phyloP scores from a whole-genome alignment of 2,113 vertebrate genomes.

The Arvicanthis niloticus region DNA sequence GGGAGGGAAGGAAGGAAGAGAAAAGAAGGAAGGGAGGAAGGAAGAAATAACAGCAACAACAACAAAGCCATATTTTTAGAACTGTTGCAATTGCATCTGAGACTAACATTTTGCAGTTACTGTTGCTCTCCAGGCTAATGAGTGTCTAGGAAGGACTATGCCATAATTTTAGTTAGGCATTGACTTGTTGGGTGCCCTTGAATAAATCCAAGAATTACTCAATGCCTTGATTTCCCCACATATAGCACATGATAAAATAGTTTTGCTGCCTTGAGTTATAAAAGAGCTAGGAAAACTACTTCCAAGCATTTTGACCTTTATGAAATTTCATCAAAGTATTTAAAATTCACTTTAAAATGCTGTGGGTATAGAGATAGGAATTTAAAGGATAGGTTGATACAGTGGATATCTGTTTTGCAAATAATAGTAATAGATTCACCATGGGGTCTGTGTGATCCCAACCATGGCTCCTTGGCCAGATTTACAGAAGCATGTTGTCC shows the following conservation, averaged over 20 bases:
- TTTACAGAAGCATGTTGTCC: neutral
- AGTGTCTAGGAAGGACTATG: neutral
- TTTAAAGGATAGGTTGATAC: neutral
- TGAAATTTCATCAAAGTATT: constrained; percentile 31
- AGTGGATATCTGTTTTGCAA: too few relatives aligned
- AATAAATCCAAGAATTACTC: constrained; percentile 36
- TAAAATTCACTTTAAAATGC: neutral
- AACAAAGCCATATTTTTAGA: neutral
- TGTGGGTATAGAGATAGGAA: neutral
- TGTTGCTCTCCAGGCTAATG: neutral
- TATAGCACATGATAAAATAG: neutral
- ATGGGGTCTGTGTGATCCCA: neutral
- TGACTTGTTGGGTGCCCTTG: constrained; percentile 21
- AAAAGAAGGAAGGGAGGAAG: too few relatives aligned
- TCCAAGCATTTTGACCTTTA: constrained; percentile 53
- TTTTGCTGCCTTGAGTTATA: neutral
- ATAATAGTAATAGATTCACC: neutral
- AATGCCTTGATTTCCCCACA: constrained; percentile 44
- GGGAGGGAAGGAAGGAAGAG: neutral
- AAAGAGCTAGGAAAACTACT: constrained; percentile 36
- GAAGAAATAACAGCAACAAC: neutral
- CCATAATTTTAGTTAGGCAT: neutral
- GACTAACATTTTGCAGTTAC: constrained; percentile 5
- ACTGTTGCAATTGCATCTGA: constrained; percentile 53
- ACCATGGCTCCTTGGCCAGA: neutral